Evolutionary conservation across 2,888 invertebrate species (phyloP).

Genomic region (Eupsilia transversa): DNA sequence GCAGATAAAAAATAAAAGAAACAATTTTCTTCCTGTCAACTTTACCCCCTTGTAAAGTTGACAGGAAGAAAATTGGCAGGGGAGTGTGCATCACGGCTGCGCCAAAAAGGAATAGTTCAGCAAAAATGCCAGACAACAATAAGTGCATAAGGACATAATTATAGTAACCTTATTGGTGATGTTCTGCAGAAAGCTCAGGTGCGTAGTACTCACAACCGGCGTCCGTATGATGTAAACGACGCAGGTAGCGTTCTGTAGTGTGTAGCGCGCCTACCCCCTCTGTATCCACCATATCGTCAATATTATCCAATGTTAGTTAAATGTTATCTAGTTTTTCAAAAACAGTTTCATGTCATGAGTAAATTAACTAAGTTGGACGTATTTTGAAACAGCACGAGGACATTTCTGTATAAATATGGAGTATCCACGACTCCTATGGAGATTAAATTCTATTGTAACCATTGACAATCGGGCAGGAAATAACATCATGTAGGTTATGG

Average conservation of each 20-base stretch:
- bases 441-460: neutral
- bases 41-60: too few species aligned
- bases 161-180: neutral
- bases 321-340: neutral
- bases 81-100: too few species aligned
- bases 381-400: neutral
- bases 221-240: neutral
- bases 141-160: too few species aligned
- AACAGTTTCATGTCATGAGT: neutral
- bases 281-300: neutral
- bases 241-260: neutral
- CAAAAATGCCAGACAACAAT: too few species aligned
- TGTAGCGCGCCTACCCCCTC: neutral
- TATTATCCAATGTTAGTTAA: too few species aligned
- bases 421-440: neutral
- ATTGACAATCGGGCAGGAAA: neutral
- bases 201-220: neutral
- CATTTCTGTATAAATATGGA: neutral
- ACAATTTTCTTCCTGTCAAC: too few species aligned
- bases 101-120: too few species aligned
- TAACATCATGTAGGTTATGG: neutral
- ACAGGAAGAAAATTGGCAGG: too few species aligned
- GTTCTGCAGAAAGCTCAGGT: neutral
- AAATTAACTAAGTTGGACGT: too few species aligned
- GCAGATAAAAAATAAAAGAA: too few species aligned